Evolutionary conservation across 2,797 vertebrate genomes (phyloP), one percentile per base, ranked within the genome.

Genomic region (Coregonus suidteri): DNA sequence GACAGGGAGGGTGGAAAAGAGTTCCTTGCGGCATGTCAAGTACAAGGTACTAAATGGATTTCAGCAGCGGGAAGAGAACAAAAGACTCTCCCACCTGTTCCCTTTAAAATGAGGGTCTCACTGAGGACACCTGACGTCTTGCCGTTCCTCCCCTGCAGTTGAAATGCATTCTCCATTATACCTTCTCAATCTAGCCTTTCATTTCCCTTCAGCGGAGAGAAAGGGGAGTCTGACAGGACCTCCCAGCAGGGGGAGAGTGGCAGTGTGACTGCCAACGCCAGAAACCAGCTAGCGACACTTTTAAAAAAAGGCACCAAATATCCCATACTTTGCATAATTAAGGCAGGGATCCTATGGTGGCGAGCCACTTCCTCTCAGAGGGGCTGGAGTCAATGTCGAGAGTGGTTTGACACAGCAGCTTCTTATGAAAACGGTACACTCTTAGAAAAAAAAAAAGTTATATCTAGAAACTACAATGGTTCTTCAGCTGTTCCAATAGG

Each of bases 261-360:
- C 89, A 88, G 84, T 80, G 91, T 11, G 41, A 91, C 90, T 92
- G 92, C 89, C 90, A 91, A 92, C 81, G 92, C 88, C 9, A 92
- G 88, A 92, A 93, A 89, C 85, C 87, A 88, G 90, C 91, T 64
- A 64, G 91, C 90, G 91, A 91, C 92, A 93, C 79, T 91, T 82
- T 37, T 79, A 93, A 91, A 86, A 84, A 93, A 91, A 85, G 80
- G 80, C 87, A 92, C 90, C 92, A 93, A 94, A 92, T 93, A 92
- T 93, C 92, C 93, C 91, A 91, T 92, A 93, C 93, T 92, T 94
- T 92, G 92, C 93, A 94, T 93, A 94, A 94, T 94, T 94, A 94
- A 93, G 90, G 87, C 90, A 76, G 91, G 59, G 91, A 93, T 92
- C 92, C 93, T 93, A 93, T 90, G 90, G 91, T 86, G 88, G 89